A percentile compares a stretch with the other conserved stretches of the same genome.
These are phyloP conservation scores for Itoplectis maculator DNA, from an alignment of 2,888 invertebrate genomes.

Conservation along the genomic window DNA sequence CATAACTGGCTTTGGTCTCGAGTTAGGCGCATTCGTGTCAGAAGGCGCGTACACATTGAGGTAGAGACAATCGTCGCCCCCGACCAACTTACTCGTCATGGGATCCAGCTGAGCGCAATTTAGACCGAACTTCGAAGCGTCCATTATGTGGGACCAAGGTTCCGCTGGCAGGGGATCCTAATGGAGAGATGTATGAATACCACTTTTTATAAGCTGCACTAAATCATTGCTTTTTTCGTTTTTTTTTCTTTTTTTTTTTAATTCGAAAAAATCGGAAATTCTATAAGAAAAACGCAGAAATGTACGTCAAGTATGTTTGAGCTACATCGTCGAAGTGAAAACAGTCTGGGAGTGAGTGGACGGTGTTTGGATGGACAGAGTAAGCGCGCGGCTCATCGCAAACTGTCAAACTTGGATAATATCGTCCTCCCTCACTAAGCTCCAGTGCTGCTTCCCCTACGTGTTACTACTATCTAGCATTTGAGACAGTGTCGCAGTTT, in stretches of 20 bases:
- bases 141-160: conserved; percentile 75
- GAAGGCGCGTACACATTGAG: conserved; percentile 76
- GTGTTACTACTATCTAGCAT: not conserved
- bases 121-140: conserved; percentile 73
- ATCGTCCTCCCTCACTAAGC: not conserved
- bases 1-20: conserved; percentile 73
- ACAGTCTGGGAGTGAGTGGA: conserved; percentile 12
- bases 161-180: conserved; percentile 77
- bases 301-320: too few species aligned
- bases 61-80: conserved; percentile 80
- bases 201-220: not conserved
- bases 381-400: not conserved
- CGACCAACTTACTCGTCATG: conserved; percentile 37
- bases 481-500: not conserved
- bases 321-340: not conserved
- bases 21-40: not conserved
- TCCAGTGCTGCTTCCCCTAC: not conserved
- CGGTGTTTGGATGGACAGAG: not conserved
- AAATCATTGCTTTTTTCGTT: too few species aligned
- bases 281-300: not conserved
- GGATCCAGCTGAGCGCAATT: conserved; percentile 69
- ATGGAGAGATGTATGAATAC: too few species aligned
- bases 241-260: too few species aligned
- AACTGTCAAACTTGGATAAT: not conserved
- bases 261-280: not conserved